Evolutionary conservation across 2,113 vertebrate genomes (phyloP).

Genomic region (Nothobranchius kuhntae): DNA sequence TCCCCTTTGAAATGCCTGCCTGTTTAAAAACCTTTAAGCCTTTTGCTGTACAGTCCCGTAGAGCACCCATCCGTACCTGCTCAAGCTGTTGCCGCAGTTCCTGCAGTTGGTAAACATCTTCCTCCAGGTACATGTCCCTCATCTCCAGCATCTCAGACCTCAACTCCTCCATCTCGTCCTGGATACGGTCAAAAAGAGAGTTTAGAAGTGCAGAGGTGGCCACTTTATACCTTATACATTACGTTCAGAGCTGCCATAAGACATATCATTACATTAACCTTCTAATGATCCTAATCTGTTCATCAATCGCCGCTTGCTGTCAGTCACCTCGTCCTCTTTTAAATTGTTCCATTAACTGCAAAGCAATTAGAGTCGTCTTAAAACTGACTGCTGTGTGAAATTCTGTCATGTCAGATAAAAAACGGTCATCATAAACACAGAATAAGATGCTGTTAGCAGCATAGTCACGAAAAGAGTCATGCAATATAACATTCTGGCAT

Average conservation of each 20-base stretch:
- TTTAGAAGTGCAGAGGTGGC: neutral
- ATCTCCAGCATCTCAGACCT: slow-evolving; percentile 98
- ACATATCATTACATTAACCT: slow-evolving; percentile 19
- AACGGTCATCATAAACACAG: slow-evolving; percentile 6
- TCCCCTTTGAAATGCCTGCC: neutral
- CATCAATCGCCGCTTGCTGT: slow-evolving; percentile 10
- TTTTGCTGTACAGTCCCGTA: neutral
- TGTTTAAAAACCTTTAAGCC: slow-evolving; percentile 2
- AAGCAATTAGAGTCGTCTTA: slow-evolving; percentile 19
- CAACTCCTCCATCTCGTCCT: slow-evolving; percentile 98
- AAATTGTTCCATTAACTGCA: slow-evolving; percentile 23
- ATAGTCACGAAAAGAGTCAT: neutral
- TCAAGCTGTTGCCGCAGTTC: slow-evolving; percentile 96
- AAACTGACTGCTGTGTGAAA: slow-evolving; percentile 14
- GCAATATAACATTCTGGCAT: slow-evolving; percentile 10
- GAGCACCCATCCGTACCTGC: slow-evolving; percentile 69
- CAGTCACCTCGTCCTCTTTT: neutral
- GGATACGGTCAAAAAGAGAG: slow-evolving; percentile 7
- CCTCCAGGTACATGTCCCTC: slow-evolving; percentile 98
- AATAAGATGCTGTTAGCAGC: neutral
- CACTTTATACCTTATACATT: neutral
- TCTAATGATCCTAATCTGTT: neutral
- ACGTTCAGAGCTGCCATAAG: neutral
- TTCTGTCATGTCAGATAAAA: slow-evolving; percentile 16
- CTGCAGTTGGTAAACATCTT: slow-evolving; percentile 96